Evolutionary conservation across 2,797 vertebrate genomes (phyloP), one percentile per base, ranked within the genome.

Genomic region (Odontamblyopus rebecca): DNA sequence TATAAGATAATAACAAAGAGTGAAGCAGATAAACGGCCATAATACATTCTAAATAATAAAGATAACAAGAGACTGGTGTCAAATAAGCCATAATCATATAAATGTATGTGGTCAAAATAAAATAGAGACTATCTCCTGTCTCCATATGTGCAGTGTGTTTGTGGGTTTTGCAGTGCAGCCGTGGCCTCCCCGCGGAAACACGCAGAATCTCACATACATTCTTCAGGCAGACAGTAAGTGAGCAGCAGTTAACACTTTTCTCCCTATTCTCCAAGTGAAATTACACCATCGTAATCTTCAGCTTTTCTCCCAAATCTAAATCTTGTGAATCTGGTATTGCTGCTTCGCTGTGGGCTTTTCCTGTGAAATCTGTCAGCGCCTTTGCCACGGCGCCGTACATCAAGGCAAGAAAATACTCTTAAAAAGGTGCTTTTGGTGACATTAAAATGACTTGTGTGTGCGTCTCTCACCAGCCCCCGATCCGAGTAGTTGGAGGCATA

Each of bases 381-480:
- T 27, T 65, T 48, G 72, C 76, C 68, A 68, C 67, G 68, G 78
- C 63, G 77, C 75, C 70, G 81, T 81, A 84, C 86, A 87, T 85
- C 85, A 87, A 79, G 74, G 70, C 38, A 67, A 79, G 82, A 89
- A 89, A 67, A 86, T 61, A 82, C 82, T 80, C 83, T 83, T 90
- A 86, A 91, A 92, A 88, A 88, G 82, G 85, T 85, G 86, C 85
- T 90, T 90, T 64, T 88, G 81, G 77, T 90, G 88, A 89, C 89
- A 90, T 88, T 90, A 91, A 89, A 89, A 87, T 86, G 89, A 91
- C 89, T 92, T 88, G 86, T 88, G 88, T 83, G 78, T 81, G 80
- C 41, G 63, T 23, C 61, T 81, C 59, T 74, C 80, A 59, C 41
- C 16, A 73, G 79, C 85, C 61, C 38, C 35, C 82, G 82, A 85